Base-by-base conservation (phyloP, 2,888 invertebrate species). In the Agrotis ipsilon region DNA sequence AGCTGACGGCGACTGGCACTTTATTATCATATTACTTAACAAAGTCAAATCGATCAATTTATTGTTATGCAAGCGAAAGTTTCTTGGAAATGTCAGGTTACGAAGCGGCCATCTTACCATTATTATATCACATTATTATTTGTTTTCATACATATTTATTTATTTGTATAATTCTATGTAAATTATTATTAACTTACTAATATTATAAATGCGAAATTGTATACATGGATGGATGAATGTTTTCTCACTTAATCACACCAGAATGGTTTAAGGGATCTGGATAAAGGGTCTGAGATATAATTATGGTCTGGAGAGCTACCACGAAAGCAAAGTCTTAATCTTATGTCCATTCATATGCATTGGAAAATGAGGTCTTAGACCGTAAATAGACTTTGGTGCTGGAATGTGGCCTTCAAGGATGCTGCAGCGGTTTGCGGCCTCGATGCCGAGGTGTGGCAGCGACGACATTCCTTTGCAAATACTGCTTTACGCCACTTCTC, bases 401-500 rank as follows among this genome's bases (percentile, higher is more conserved):
- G 96, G 96, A 95, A 96, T 96, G 96, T 89, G 93, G 95, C 95
- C 94, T 94, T 95, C 96, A 96, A 96, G 96, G 96, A 96, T 96
- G 96, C 92, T 92, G 94, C 90, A 72, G 86, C 82, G 81, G 80
- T 85, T 83, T 81, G 87, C 87, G 91, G 88, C 93, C 92, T 91
- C 93, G 89, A 88, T 88, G 83, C 13, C 61, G 89, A 94, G 95
- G 94, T 93, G 96, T 92, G 96, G 93, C 93, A 86, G 83, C 80
- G 88, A 88, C 94, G 82, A 87, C 95, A 96, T 96, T 96, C 96
- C 95, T 85, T 88, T 87, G 83, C 85, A 84, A 89, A 84, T 88
- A 85, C 81, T 83, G 85, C 83, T 80, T 77, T 72, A 74, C 64
- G 81, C 84, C 68, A 89, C 85, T 83, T 88, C 84, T 87, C 82